Conservation (phyloP, 2,888 invertebrate genomes). For the Drosophila dives region DNA sequence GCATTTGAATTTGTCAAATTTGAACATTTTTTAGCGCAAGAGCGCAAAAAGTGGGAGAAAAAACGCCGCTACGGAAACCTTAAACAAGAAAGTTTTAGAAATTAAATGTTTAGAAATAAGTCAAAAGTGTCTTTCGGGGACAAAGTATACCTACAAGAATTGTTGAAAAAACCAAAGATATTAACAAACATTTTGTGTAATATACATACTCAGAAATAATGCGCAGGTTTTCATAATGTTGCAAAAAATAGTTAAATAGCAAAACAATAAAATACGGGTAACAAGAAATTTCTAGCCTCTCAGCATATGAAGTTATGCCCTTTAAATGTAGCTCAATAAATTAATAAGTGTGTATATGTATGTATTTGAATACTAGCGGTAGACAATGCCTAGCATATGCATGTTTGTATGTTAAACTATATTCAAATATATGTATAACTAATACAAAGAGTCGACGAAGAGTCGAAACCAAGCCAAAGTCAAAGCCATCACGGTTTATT, state of each 20-base stretch:
- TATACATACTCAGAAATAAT: slow-evolving; percentile 13
- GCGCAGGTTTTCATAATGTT: slow-evolving; percentile 48
- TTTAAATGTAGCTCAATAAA: slow-evolving; percentile 19
- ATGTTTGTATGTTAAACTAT: slow-evolving; percentile 24
- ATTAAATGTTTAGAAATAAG: slow-evolving; percentile 47
- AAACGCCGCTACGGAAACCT: slow-evolving; percentile 77
- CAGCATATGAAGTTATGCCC: slow-evolving; percentile 22
- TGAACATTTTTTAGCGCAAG: slow-evolving; percentile 43
- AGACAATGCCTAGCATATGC: slow-evolving; percentile 33
- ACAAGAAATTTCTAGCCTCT: slow-evolving; percentile 37
- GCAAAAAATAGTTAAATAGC: slow-evolving; percentile 18
- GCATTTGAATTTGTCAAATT: slow-evolving; percentile 34
- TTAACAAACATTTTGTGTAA: slow-evolving; percentile 16
- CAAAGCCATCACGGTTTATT: neutral
- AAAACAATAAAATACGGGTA: slow-evolving; percentile 52
- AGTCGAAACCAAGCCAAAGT: neutral
- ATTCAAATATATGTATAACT: slow-evolving; percentile 4
- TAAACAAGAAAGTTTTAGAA: slow-evolving; percentile 52
- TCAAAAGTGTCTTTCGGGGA: slow-evolving; percentile 22
- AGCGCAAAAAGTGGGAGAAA: slow-evolving; percentile 42
- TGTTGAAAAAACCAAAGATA: slow-evolving; percentile 27
- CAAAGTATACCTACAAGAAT: slow-evolving; percentile 20
- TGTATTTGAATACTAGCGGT: slow-evolving; percentile 16
- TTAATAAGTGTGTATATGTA: slow-evolving; percentile 32
- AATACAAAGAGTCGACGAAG: neutral